These are phyloP conservation scores for Geotrypetes seraphini DNA, from an alignment of 2,797 vertebrate genomes.

Conservation along the genomic window DNA sequence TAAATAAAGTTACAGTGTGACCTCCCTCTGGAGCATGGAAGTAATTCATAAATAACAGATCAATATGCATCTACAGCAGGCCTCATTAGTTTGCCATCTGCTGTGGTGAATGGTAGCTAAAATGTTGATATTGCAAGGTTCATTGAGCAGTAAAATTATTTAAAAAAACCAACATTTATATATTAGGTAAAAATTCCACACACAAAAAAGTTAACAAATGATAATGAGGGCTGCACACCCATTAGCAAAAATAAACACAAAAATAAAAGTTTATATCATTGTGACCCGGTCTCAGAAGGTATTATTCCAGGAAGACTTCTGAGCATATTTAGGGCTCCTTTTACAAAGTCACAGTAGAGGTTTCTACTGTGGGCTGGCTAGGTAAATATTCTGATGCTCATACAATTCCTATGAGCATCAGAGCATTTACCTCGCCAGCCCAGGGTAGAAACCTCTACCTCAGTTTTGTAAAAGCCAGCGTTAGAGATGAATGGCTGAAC, in stretches of 20 bases:
- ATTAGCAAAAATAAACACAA: neutral
- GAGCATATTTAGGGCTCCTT: no score
- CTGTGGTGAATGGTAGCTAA: conserved; percentile 61
- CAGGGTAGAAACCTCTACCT: no score
- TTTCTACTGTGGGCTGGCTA: no score
- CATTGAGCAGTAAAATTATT: conserved; percentile 71
- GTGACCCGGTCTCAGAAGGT: conserved; percentile 1
- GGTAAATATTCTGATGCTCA: no score
- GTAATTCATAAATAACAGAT: conserved; percentile 47
- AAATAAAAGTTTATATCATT: neutral
- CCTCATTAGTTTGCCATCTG: conserved; percentile 80
- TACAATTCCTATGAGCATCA: no score
- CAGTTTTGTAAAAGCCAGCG: no score
- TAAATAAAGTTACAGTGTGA: conserved; percentile 69
- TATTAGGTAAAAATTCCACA: conserved; percentile 37
- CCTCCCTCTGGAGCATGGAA: conserved; percentile 39
- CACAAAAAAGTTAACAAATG: conserved; percentile 37
- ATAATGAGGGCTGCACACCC: conserved; percentile 19
- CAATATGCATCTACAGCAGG: conserved; percentile 56
- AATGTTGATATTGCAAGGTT: conserved; percentile 67
- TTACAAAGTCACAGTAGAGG: no score
- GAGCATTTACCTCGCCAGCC: no score
- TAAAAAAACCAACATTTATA: conserved; percentile 32
- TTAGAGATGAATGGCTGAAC: conserved; percentile 14
- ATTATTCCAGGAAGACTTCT: neutral